A percentile compares a stretch with the other conserved stretches of the same genome.
Evolutionary conservation across 2,797 vertebrate species (phyloP).

Genomic region (Perodicticus potto): DNA sequence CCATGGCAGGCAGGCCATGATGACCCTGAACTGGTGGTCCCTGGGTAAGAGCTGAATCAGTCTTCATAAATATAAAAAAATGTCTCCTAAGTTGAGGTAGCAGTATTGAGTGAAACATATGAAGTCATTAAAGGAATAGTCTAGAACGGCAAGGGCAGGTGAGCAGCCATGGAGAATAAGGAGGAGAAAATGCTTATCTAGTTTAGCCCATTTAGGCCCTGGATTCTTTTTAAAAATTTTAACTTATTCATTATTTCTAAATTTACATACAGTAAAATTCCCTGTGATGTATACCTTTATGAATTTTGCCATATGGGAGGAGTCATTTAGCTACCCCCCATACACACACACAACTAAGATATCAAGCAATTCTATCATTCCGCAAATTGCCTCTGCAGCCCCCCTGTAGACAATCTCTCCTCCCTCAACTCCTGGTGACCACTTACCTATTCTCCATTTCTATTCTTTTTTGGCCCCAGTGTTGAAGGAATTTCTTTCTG

Average conservation of each 20-base stretch:
- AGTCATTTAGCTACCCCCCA: neutral
- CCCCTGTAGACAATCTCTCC: neutral
- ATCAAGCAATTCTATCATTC: neutral
- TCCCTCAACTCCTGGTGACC: neutral
- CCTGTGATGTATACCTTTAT: neutral
- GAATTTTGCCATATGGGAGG: neutral
- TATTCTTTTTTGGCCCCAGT: neutral
- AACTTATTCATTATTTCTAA: neutral
- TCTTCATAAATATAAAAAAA: neutral
- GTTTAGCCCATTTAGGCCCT: neutral
- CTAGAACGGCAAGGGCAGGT: neutral
- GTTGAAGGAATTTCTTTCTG: no score
- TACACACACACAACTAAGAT: neutral
- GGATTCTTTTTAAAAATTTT: neutral
- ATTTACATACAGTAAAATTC: neutral
- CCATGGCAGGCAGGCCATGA: neutral
- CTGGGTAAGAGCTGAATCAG: neutral
- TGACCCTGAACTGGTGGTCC: neutral
- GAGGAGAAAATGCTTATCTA: neutral
- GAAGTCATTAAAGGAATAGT: neutral
- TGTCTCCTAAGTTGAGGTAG: neutral
- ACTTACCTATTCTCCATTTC: neutral
- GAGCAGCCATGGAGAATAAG: neutral
- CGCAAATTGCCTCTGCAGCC: neutral
- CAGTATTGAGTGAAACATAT: neutral